phyloP scores from a whole-genome alignment of 2,797 vertebrate genomes.

The Sebastes itinus region DNA sequence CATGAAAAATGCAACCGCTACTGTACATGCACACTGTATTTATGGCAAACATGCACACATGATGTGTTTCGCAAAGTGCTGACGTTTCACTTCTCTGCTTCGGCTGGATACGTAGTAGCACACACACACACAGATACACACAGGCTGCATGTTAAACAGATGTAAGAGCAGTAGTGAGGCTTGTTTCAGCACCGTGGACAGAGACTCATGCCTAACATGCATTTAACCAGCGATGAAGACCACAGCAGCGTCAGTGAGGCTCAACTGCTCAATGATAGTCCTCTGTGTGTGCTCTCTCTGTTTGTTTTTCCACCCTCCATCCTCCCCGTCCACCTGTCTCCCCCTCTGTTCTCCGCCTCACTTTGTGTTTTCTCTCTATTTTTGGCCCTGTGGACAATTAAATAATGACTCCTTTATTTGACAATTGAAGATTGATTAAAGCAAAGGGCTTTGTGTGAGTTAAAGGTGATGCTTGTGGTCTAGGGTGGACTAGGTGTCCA shows the following conservation, averaged over 20 bases:
- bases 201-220: conserved; percentile 25
- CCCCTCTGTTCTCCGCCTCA: conserved; percentile 5
- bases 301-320: conserved; percentile 58
- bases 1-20: background rate
- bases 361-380: background rate
- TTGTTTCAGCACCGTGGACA: conserved; percentile 81
- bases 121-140: conserved; percentile 17
- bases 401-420: conserved; percentile 12
- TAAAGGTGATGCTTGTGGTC: background rate
- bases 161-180: conserved; percentile 17
- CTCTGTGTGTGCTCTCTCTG: conserved; percentile 33
- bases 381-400: background rate
- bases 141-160: conserved; percentile 60
- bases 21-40: background rate
- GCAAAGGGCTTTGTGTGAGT: background rate
- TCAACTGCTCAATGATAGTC: conserved; percentile 29
- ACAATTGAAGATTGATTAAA: conserved; percentile 32
- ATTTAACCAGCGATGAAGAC: conserved; percentile 14
- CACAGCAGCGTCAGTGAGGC: conserved; percentile 24
- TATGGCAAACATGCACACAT: conserved; percentile 1
- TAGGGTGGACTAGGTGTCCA: no score
- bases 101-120: conserved; percentile 7
- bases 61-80: conserved; percentile 64
- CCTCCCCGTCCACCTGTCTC: conserved; percentile 41
- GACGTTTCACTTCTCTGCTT: conserved; percentile 62